These are phyloP conservation scores for Xyliphius kryptos DNA, from an alignment of 2,113 vertebrate genomes.

Conservation along the genomic window DNA sequence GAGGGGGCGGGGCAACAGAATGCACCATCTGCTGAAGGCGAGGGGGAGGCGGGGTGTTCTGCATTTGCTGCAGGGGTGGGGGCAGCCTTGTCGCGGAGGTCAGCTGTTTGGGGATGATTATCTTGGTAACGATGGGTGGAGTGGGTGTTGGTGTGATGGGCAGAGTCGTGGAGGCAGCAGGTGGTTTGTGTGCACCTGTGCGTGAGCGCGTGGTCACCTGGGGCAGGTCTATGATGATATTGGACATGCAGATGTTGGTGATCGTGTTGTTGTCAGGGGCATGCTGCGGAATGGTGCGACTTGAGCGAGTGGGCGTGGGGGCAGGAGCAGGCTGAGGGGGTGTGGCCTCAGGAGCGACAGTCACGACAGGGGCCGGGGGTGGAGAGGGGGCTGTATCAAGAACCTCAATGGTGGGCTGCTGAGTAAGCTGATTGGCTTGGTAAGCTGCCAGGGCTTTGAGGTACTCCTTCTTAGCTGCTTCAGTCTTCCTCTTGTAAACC, in stretches of 20 bases:
- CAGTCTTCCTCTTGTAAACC: constrained; percentile 86
- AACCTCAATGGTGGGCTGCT: constrained; percentile 59
- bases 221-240: constrained; percentile 70
- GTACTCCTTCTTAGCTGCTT: constrained; percentile 82
- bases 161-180: constrained; percentile 43
- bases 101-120: constrained; percentile 77
- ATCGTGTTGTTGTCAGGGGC: constrained; percentile 69
- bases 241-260: constrained; percentile 74
- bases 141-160: constrained; percentile 28
- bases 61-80: constrained; percentile 78
- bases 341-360: neutral
- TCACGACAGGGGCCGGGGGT: constrained; percentile 25
- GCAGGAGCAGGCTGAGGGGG: constrained; percentile 1
- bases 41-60: constrained; percentile 64
- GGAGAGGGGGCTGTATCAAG: constrained; percentile 61
- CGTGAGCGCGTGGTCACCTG: constrained; percentile 66
- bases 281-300: constrained; percentile 52
- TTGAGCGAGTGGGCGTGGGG: constrained; percentile 29
- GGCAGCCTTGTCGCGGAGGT: constrained; percentile 67
- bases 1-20: constrained; percentile 59
- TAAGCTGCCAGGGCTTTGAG: constrained; percentile 80
- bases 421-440: constrained; percentile 63
- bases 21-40: constrained; percentile 69
- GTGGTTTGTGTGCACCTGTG: constrained; percentile 60
- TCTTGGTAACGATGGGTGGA: constrained; percentile 70